Percentiles rank a stretch among this genome's conserved stretches.
Evolutionary conservation across 1,140 invertebrate genomes (phyloP).

Genomic region (Protaetia brevitarsis): DNA sequence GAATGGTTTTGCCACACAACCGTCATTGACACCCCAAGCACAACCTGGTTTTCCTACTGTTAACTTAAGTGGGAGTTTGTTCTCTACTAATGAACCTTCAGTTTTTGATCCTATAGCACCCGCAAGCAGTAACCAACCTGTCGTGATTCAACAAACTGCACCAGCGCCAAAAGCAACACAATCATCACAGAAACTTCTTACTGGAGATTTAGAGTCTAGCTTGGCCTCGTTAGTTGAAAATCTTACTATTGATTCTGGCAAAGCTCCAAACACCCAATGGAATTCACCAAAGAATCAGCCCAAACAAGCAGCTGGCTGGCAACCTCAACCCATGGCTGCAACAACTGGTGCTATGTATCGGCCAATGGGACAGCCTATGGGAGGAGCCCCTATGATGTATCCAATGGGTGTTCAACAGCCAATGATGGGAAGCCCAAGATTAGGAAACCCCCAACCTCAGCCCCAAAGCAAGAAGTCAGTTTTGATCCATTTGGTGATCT

Average conservation of each 20-base stretch:
- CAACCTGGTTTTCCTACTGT: slow-evolving; percentile 27
- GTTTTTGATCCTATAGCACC: slow-evolving; percentile 66
- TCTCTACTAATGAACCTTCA: slow-evolving; percentile 44
- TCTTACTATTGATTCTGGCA: slow-evolving; percentile 76
- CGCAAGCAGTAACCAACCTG: slow-evolving; percentile 25
- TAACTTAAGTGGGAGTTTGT: slow-evolving; percentile 45
- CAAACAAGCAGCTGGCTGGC: slow-evolving; percentile 67
- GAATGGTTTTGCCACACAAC: slow-evolving; percentile 63
- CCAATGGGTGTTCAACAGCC: slow-evolving; percentile 31
- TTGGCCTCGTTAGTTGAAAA: slow-evolving; percentile 88
- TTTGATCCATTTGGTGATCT: slow-evolving; percentile 49
- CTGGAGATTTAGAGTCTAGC: slow-evolving; percentile 88
- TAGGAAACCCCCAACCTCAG: slow-evolving; percentile 29
- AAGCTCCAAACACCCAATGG: slow-evolving; percentile 61
- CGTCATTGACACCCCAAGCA: slow-evolving; percentile 3
- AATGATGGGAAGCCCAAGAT: slow-evolving; percentile 40
- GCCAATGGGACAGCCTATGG: slow-evolving; percentile 58
- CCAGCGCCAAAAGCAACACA: slow-evolving; percentile 47
- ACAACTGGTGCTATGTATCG: slow-evolving; percentile 76
- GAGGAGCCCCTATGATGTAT: slow-evolving; percentile 23
- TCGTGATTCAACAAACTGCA: slow-evolving; percentile 41
- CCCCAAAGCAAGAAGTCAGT: slow-evolving; percentile 37
- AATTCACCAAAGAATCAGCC: slow-evolving; percentile 84
- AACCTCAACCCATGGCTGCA: slow-evolving; percentile 78
- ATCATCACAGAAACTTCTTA: slow-evolving; percentile 67